A percentile compares a stretch with the other conserved stretches of the same genome.
Conservation (phyloP, 1,140 invertebrate species). For the Lithobius niger region DNA sequence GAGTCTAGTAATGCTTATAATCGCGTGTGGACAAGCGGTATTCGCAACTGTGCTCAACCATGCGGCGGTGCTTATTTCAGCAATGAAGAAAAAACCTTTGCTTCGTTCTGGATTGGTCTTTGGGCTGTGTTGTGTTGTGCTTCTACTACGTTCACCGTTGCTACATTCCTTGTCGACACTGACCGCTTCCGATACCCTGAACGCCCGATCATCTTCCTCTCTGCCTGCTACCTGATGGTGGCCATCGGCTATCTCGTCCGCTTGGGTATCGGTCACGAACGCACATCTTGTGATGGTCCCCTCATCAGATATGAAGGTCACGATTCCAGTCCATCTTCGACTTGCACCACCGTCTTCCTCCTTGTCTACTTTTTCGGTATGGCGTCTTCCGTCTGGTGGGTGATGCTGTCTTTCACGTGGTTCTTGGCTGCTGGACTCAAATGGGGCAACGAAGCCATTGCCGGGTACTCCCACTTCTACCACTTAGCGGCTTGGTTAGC, state of each 20-base stretch:
- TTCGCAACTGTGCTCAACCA: too few species aligned
- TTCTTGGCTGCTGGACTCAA: constrained; percentile 81
- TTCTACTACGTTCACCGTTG: constrained; percentile 37
- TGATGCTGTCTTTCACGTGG: too few species aligned
- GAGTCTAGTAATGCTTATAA: constrained; percentile 24
- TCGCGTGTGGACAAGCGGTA: constrained; percentile 38
- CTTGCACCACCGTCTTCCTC: constrained; percentile 74
- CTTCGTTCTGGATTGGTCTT: constrained; percentile 48
- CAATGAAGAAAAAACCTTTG: constrained; percentile 74
- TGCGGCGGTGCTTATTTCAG: constrained; percentile 73
- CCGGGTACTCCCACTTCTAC: constrained; percentile 85
- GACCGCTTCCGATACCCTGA: too few species aligned
- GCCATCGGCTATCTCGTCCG: constrained; percentile 81
- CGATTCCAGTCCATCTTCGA: constrained; percentile 33
- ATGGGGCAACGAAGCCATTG: constrained; percentile 93
- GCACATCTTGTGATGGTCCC: constrained; percentile 82
- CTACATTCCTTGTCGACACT: constrained; percentile 76
- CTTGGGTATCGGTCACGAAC: constrained; percentile 68
- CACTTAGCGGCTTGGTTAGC: constrained; percentile 81
- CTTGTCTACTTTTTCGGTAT: constrained; percentile 84
- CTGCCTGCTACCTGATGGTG: constrained; percentile 88
- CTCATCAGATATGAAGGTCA: constrained; percentile 37
- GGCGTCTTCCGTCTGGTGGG: too few species aligned
- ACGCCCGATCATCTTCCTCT: too few species aligned
- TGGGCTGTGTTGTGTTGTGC: constrained; percentile 40